Evolutionary conservation across 64 coral and sea anemone species (phyloP), one percentile per base, ranked within the genome.

Genomic region (Platygyra sinensis): DNA sequence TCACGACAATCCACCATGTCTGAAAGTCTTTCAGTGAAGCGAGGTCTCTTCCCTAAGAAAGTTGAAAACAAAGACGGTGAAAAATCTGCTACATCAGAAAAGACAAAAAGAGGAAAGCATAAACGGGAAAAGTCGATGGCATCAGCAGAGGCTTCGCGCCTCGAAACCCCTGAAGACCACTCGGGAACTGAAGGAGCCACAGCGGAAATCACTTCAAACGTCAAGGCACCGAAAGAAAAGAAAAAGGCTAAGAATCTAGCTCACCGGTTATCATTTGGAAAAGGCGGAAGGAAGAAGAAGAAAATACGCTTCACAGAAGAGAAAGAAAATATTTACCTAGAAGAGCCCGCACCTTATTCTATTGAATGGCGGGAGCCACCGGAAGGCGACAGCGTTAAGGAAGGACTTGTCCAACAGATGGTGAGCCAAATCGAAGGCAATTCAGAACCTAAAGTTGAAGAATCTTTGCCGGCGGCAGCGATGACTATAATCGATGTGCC

Each of bases 171-270:
- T 50, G 74, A 28, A 8, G 27, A 30, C 3, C 30, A 4, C 18
- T 4, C 61, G 22, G 62, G 67, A 69, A n/a, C 3, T 49, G 63
- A 85, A 4, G 81, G n/a, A 28, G 32, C n/a, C 42, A 46, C 42
- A 46, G 42, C 42, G n/a, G 11, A 65, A 71, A 13, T 12, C 25
- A 36, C 52, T 61, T 60, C 54, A 67, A 38, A 50, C 10, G 4
- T 17, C 14, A 71, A 24, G n/a, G 36, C 55, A 19, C 59, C 79
- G 25, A 24, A 28, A 22, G 38, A 85, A n/a, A 60, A 77, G 31
- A 33, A 78, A 27, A 65, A 77, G 59, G 20, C 57, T 9, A 78
- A 63, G 62, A 89, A 78, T 78, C 49, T 24, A 61, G 30, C 36
- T 19, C 57, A 39, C 38, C 75, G 18, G 65, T 36, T 77, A 22